Conservation (phyloP, 2,797 vertebrate species). For the Oceanodroma leucorhoa region DNA sequence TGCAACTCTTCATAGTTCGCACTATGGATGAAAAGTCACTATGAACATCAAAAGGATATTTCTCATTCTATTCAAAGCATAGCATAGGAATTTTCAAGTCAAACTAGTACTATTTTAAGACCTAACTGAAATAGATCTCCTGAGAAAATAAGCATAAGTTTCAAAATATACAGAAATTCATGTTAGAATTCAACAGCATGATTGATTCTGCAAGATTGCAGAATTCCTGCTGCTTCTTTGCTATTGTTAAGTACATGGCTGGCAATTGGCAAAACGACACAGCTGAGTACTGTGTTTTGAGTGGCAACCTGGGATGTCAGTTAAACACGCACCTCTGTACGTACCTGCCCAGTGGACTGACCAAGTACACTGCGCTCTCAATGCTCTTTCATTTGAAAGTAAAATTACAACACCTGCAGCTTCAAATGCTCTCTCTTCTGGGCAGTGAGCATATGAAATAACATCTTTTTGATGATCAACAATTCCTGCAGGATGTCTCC, state of each 20-base stretch:
- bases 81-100: neutral
- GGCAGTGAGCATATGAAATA: neutral
- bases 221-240: neutral
- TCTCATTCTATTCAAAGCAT: neutral
- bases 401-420: neutral
- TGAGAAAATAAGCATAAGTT: neutral
- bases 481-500: neutral
- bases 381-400: neutral
- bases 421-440: neutral
- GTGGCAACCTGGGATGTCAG: neutral
- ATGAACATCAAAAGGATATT: neutral
- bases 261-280: neutral
- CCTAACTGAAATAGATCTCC: neutral
- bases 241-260: neutral
- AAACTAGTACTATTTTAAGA: neutral
- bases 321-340: neutral
- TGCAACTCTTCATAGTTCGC: neutral
- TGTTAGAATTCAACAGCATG: neutral
- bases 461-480: neutral
- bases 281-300: neutral
- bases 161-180: neutral
- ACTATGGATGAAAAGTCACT: neutral
- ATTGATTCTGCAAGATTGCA: neutral
- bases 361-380: neutral
- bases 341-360: no score